These are phyloP conservation scores for Lathamus discolor DNA, from an alignment of 2,113 vertebrate species.

Conservation along the genomic window DNA sequence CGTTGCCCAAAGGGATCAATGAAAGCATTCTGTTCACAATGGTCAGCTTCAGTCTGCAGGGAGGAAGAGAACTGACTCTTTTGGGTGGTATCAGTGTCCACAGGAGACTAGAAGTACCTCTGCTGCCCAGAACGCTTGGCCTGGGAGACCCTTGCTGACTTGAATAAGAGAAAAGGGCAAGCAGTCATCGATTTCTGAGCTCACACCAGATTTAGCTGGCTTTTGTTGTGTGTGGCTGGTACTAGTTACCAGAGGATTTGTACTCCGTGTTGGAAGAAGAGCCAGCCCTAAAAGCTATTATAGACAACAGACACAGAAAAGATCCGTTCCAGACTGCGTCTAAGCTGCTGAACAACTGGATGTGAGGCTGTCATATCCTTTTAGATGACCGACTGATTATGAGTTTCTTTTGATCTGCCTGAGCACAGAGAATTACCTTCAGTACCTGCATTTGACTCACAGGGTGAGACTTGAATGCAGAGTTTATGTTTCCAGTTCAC, in stretches of 20 bases:
- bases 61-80: neutral
- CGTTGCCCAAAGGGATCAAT: neutral
- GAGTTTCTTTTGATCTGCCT: constrained; percentile 23
- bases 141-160: neutral
- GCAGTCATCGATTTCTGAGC: neutral
- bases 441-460: neutral
- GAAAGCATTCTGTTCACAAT: neutral
- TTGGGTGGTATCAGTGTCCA: neutral
- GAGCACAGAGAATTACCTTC: constrained; percentile 12
- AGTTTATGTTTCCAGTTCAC: neutral
- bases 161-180: neutral
- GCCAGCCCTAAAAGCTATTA: constrained; percentile 48
- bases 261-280: constrained; percentile 52
- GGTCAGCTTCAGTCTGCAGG: neutral
- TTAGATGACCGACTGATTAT: constrained; percentile 10
- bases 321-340: constrained; percentile 48
- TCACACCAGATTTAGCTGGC: constrained; percentile 10
- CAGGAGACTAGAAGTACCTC: neutral
- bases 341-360: constrained; percentile 31
- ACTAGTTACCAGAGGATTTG: constrained; percentile 60
- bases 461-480: neutral
- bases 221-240: constrained; percentile 54
- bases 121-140: fast-evolving
- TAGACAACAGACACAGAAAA: constrained; percentile 43
- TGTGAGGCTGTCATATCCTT: constrained; percentile 33